phyloP scores from a whole-genome alignment of 2,888 invertebrate genomes.

The Micropterix aruncella region DNA sequence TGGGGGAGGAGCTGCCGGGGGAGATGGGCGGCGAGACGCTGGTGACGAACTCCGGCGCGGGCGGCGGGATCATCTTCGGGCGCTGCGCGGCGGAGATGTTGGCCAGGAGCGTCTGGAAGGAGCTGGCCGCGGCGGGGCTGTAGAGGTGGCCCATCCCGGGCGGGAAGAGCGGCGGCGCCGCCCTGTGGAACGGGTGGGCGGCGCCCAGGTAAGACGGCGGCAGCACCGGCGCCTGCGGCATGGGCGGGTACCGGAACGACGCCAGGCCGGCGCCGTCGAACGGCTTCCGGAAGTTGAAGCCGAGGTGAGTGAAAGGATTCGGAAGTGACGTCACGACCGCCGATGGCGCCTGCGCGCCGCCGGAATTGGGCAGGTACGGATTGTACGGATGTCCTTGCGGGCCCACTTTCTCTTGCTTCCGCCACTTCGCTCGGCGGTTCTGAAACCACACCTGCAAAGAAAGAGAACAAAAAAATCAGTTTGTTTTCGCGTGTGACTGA shows the following conservation, averaged over 20 bases:
- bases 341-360: slow-evolving; percentile 45
- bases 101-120: slow-evolving; percentile 76
- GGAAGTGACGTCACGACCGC: slow-evolving; percentile 66
- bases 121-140: slow-evolving; percentile 38
- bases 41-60: slow-evolving; percentile 14
- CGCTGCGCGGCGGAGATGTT: slow-evolving; percentile 46
- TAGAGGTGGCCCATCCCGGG: slow-evolving; percentile 43
- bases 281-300: slow-evolving; percentile 61
- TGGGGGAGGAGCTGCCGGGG: slow-evolving; percentile 38
- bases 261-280: slow-evolving; percentile 54
- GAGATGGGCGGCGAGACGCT: slow-evolving; percentile 40
- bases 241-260: slow-evolving; percentile 54
- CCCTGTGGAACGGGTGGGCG: slow-evolving; percentile 39
- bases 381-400: slow-evolving; percentile 85
- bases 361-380: slow-evolving; percentile 60
- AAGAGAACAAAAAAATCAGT: too few relatives aligned
- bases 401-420: slow-evolving; percentile 86
- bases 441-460: slow-evolving; percentile 90
- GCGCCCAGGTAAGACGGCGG: slow-evolving; percentile 42
- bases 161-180: slow-evolving; percentile 48
- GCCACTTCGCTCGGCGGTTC: slow-evolving; percentile 84
- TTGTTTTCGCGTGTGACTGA: too few relatives aligned
- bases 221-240: slow-evolving; percentile 31
- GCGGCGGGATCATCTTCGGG: slow-evolving; percentile 13
- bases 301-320: slow-evolving; percentile 67